Conservation (phyloP, 2,888 invertebrate species). For the Acheta domesticus region DNA sequence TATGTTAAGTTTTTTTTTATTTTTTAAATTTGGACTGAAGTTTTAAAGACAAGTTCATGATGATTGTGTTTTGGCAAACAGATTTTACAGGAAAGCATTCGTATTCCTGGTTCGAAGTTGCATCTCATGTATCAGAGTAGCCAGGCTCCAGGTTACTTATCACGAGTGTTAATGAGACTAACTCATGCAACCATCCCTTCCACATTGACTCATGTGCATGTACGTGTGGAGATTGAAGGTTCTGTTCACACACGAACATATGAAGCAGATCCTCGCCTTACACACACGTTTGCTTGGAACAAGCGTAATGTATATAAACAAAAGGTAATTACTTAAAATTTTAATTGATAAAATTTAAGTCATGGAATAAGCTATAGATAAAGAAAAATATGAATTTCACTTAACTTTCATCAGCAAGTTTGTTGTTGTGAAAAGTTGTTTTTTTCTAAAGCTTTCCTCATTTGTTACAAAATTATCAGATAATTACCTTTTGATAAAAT, state of each 20-base stretch:
- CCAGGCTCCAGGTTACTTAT: constrained; percentile 89
- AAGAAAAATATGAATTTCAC: neutral
- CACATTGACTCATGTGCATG: constrained; percentile 82
- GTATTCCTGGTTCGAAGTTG: constrained; percentile 89
- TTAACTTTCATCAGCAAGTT: neutral
- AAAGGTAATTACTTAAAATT: constrained; percentile 57
- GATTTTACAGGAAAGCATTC: constrained; percentile 95
- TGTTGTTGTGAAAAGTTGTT: neutral
- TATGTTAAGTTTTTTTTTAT: neutral
- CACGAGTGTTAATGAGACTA: constrained; percentile 85
- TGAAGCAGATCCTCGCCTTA: constrained; percentile 92
- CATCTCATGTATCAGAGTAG: constrained; percentile 95
- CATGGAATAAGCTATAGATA: neutral
- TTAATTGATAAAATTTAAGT: neutral
- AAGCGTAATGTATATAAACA: constrained; percentile 96
- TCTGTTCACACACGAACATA: constrained; percentile 87
- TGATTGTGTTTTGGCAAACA: constrained; percentile 46
- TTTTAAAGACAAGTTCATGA: neutral
- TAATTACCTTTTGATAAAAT: too few species aligned
- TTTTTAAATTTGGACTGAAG: neutral
- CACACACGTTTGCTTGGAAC: constrained; percentile 97
- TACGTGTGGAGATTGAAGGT: constrained; percentile 90
- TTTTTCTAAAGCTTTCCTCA: too few species aligned
- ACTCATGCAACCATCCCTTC: constrained; percentile 77
- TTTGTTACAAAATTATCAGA: too few species aligned